These are phyloP conservation scores for Nymphalis io DNA, from an alignment of 1,140 invertebrate genomes.

Conservation along the genomic window DNA sequence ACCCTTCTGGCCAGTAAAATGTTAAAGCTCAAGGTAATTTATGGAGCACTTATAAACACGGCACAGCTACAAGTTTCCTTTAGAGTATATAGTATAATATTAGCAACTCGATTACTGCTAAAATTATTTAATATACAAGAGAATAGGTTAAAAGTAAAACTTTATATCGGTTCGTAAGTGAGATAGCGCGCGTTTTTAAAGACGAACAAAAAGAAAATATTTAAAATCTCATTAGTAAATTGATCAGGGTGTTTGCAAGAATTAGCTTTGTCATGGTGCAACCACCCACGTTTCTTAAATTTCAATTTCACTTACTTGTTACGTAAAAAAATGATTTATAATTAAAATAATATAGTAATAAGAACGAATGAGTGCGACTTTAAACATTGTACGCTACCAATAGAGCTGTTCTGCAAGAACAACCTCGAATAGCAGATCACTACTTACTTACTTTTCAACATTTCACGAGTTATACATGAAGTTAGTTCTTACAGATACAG, in stretches of 20 bases:
- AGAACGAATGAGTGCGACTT: no score
- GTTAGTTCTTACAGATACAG: no score
- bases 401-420: no score
- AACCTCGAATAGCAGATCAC: no score
- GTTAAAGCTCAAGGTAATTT: constrained; percentile 7
- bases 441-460: no score
- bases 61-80: background rate
- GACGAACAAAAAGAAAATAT: background rate
- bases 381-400: no score
- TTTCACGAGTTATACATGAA: no score
- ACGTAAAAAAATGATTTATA: no score
- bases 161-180: no score
- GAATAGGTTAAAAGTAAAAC: background rate
- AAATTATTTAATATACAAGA: no score
- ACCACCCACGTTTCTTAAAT: constrained; percentile 15
- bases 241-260: constrained; percentile 9
- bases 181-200: background rate
- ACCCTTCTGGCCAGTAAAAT: constrained; percentile 9
- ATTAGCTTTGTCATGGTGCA: constrained; percentile 16
- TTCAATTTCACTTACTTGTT: background rate
- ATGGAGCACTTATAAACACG: constrained; percentile 7
- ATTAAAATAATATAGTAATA: no score
- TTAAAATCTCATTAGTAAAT: constrained; percentile 32
- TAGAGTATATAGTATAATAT: background rate
- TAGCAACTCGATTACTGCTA: background rate